Evolutionary conservation across 2,797 vertebrate genomes (phyloP).

Genomic region (Cirrhinus molitorella): DNA sequence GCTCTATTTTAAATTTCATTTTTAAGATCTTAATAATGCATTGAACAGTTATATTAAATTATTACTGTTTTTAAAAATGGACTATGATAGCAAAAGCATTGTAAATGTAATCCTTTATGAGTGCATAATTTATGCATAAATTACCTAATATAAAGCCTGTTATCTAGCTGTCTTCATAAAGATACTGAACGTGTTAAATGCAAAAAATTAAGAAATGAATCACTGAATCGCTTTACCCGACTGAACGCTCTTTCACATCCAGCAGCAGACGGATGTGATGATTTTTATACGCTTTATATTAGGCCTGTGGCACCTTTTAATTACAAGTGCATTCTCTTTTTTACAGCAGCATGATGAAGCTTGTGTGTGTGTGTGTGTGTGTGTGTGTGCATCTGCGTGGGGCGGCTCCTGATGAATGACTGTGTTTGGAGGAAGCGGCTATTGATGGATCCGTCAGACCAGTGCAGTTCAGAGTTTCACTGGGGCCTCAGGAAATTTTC

Average conservation of each 20-base stretch:
- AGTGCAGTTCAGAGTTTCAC: constrained; percentile 70
- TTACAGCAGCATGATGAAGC: not conserved
- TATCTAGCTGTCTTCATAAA: not conserved
- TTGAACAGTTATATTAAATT: not conserved
- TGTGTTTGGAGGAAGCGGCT: constrained; percentile 63
- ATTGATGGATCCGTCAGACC: constrained; percentile 71
- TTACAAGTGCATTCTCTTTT: not conserved
- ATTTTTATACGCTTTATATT: not conserved
- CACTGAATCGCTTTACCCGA: not conserved
- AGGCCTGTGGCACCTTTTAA: not conserved
- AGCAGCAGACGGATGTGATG: not conserved
- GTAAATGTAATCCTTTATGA: not conserved
- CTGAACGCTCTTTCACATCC: not conserved
- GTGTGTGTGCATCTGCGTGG: constrained; percentile 37
- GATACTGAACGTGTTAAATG: not conserved
- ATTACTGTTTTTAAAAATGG: not conserved
- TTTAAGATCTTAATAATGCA: not conserved
- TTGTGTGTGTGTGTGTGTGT: not conserved
- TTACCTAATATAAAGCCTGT: not conserved
- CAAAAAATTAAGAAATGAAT: not conserved
- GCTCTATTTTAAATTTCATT: not conserved
- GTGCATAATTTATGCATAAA: not conserved
- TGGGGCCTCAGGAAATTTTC: constrained; percentile 78
- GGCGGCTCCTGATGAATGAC: constrained; percentile 61
- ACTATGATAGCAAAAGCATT: not conserved